Conservation (phyloP, 1,140 invertebrate genomes). For the Scaptomyza montana region DNA sequence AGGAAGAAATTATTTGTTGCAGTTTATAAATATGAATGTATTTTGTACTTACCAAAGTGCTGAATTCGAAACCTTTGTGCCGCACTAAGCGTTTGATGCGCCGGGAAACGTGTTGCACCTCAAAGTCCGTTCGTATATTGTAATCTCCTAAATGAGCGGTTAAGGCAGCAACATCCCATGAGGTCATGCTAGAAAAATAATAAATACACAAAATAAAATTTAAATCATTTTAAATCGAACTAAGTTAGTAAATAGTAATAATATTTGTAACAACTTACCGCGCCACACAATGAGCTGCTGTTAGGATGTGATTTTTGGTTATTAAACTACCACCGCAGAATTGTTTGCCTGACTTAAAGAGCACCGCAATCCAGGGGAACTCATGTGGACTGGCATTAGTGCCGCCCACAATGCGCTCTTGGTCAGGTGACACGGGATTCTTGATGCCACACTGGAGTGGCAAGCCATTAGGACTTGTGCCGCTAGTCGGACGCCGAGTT, state of each 20-base stretch:
- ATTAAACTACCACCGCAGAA: slow-evolving; percentile 94
- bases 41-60: slow-evolving; percentile 88
- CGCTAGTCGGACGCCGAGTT: slow-evolving; percentile 65
- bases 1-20: not conserved
- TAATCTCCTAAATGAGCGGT: slow-evolving; percentile 92
- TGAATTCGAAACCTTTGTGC: slow-evolving; percentile 92
- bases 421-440: slow-evolving; percentile 81
- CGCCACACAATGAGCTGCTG: slow-evolving; percentile 95
- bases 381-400: slow-evolving; percentile 91
- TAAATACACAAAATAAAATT: not conserved
- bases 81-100: slow-evolving; percentile 92
- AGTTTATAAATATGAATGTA: not conserved
- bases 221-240: too few species aligned
- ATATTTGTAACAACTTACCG: slow-evolving; percentile 87
- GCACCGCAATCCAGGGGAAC: slow-evolving; percentile 93
- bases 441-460: slow-evolving; percentile 72
- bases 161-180: slow-evolving; percentile 92
- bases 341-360: slow-evolving; percentile 92
- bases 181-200: slow-evolving; percentile 89
- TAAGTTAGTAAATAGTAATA: too few species aligned
- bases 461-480: slow-evolving; percentile 55
- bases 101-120: slow-evolving; percentile 90
- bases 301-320: slow-evolving; percentile 93
- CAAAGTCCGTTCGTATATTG: slow-evolving; percentile 89
- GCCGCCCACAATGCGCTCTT: slow-evolving; percentile 93